Evolutionary conservation across 1,140 invertebrate genomes (phyloP).

Genomic region (Wiebesia pumilae): DNA sequence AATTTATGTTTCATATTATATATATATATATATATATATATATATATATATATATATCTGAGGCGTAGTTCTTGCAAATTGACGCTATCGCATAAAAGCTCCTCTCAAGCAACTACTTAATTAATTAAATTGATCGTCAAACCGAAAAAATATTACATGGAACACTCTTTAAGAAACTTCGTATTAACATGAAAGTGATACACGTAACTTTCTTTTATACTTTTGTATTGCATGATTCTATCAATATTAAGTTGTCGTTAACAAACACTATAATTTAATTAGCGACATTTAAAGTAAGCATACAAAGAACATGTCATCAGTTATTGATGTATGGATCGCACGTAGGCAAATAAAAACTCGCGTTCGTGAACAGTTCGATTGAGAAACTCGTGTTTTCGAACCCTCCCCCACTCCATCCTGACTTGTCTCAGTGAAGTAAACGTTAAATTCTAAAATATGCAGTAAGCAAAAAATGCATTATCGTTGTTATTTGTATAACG

Average conservation of each 20-base stretch:
- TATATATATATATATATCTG: too few species aligned
- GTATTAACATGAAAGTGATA: not conserved
- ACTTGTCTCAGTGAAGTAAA: not conserved
- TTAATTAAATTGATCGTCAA: too few species aligned
- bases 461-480: constrained; percentile 15
- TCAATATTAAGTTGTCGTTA: not conserved
- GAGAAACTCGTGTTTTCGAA: not conserved
- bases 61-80: too few species aligned
- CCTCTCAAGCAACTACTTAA: too few species aligned
- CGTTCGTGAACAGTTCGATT: not conserved
- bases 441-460: constrained; percentile 13
- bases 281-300: not conserved
- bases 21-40: too few species aligned
- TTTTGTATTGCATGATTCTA: not conserved
- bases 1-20: too few species aligned
- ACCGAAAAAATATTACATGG: too few species aligned
- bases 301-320: not conserved
- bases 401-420: not conserved
- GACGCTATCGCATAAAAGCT: too few species aligned
- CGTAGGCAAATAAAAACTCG: constrained; percentile 14
- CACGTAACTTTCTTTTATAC: not conserved
- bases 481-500: not conserved
- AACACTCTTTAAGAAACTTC: not conserved
- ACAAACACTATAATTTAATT: constrained; percentile 20
- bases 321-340: not conserved